A percentile compares a stretch with the other conserved stretches of the same genome.
phyloP scores from a whole-genome alignment of 2,113 vertebrate genomes.

The Notothenia rossii region DNA sequence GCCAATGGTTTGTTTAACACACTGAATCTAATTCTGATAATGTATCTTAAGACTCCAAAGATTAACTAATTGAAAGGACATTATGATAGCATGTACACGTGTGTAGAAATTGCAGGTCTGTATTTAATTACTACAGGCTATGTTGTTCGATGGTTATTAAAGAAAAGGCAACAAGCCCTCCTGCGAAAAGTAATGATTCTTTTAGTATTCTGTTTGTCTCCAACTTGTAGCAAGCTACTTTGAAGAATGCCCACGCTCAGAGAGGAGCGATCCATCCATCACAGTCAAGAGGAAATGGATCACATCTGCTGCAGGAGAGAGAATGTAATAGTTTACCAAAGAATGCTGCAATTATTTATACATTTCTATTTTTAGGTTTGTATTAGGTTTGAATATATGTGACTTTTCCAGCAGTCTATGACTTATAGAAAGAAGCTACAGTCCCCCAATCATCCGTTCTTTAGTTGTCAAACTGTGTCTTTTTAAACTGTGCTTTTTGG shows the following conservation, averaged over 20 bases:
- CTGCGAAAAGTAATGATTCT: slow-evolving; percentile 47
- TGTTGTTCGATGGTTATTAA: slow-evolving; percentile 21
- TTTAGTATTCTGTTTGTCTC: slow-evolving; percentile 45
- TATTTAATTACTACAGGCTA: slow-evolving; percentile 6
- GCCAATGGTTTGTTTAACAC: neutral
- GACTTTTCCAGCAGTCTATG: neutral
- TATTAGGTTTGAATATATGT: neutral
- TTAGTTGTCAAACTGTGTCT: neutral
- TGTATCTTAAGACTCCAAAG: neutral
- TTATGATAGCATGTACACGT: slow-evolving; percentile 4
- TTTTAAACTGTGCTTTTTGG: neutral
- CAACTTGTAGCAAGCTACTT: slow-evolving; percentile 29
- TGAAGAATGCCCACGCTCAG: slow-evolving; percentile 30
- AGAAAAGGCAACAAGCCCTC: slow-evolving; percentile 32
- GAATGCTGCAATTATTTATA: neutral
- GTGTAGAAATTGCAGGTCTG: slow-evolving; percentile 10
- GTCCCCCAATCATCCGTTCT: neutral
- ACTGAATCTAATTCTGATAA: neutral
- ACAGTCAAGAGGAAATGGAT: slow-evolving; percentile 16
- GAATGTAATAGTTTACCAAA: neutral
- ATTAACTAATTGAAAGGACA: slow-evolving; percentile 19
- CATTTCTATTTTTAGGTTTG: neutral
- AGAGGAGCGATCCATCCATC: slow-evolving; percentile 10
- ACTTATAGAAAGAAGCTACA: neutral
- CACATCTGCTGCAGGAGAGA: neutral